These are phyloP conservation scores for Mormoops blainvillei DNA, from an alignment of 2,113 vertebrate genomes.

Conservation along the genomic window DNA sequence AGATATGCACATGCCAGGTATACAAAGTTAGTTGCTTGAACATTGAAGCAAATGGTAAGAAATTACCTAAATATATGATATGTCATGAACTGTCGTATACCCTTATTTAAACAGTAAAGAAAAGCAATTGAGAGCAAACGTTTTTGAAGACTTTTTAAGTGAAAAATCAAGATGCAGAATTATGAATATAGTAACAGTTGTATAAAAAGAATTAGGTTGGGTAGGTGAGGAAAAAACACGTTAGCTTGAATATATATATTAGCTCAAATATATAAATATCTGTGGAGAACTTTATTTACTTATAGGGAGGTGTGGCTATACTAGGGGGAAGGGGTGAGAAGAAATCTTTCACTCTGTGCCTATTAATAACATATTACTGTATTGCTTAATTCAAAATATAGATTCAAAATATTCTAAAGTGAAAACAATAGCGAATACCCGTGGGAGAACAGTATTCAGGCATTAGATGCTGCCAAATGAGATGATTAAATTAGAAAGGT, in stretches of 20 bases:
- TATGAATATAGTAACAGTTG: not conserved
- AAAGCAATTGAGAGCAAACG: not conserved
- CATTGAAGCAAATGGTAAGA: not conserved
- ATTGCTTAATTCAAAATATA: not conserved
- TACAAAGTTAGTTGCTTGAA: not conserved
- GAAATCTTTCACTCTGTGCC: not conserved
- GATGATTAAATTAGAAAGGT: not conserved
- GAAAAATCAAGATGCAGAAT: not conserved
- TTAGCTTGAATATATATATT: not conserved
- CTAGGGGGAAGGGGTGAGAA: not conserved
- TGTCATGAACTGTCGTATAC: not conserved
- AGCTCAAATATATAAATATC: not conserved
- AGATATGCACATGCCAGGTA: not conserved
- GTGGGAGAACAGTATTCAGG: not conserved
- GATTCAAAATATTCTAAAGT: not conserved
- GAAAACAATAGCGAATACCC: not conserved
- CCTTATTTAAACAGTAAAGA: not conserved
- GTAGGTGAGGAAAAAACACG: not conserved
- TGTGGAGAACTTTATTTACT: not conserved
- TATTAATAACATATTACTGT: not conserved
- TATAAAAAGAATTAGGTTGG: not conserved
- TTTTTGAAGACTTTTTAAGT: not conserved
- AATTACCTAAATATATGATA: not conserved
- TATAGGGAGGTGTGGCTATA: not conserved
- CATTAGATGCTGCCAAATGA: not conserved